phyloP scores from a whole-genome alignment of 2,113 vertebrate genomes.

The Castor canadensis region DNA sequence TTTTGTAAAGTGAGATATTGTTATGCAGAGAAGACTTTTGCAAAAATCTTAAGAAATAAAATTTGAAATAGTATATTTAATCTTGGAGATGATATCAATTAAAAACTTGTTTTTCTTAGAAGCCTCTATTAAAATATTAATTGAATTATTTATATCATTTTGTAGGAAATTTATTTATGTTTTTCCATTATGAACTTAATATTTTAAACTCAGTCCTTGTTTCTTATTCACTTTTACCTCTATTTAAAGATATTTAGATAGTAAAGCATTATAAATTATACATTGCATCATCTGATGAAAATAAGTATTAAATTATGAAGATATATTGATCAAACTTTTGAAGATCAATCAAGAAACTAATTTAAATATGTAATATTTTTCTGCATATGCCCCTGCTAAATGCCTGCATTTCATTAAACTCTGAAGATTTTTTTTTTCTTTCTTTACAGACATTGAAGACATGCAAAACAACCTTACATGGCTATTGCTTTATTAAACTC shows the following conservation, averaged over 20 bases:
- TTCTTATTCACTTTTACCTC: not conserved
- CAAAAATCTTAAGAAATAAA: not conserved
- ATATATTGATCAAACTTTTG: not conserved
- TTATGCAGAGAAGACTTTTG: not conserved
- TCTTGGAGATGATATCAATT: not conserved
- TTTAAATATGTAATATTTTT: not conserved
- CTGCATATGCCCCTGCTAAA: not conserved
- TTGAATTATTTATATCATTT: not conserved
- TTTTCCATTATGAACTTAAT: not conserved
- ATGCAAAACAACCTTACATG: rapidly evolving
- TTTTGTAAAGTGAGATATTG: too few relatives aligned
- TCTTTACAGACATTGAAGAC: not conserved
- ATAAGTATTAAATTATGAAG: not conserved
- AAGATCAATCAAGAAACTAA: slow-evolving; percentile 5
- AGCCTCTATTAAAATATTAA: not conserved
- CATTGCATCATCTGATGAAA: not conserved
- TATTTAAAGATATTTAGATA: not conserved
- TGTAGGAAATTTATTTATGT: not conserved
- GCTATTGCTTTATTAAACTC: not conserved
- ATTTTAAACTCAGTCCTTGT: not conserved
- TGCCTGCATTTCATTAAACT: not conserved
- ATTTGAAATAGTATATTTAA: not conserved
- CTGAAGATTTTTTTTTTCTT: not conserved
- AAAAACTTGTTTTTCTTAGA: not conserved
- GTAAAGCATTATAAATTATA: not conserved